Evolutionary conservation across 2,888 invertebrate species (phyloP).

Genomic region (Hypolimnas misippus): DNA sequence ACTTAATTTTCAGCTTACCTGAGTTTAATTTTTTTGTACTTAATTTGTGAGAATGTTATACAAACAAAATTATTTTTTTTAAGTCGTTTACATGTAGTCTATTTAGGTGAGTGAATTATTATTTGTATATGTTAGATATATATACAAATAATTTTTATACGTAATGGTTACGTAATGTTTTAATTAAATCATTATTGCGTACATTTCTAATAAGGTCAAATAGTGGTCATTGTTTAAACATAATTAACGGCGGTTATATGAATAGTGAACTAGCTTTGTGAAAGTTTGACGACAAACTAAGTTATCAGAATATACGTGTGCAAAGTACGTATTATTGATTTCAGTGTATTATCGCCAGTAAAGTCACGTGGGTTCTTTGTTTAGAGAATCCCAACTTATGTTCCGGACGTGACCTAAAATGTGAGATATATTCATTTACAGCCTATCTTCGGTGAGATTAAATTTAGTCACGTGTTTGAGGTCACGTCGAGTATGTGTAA

Average conservation of each 20-base stretch:
- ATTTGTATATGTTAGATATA: too few species aligned
- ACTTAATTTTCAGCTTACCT: neutral
- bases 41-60: neutral
- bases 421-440: slow-evolving; percentile 32
- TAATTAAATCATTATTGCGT: neutral
- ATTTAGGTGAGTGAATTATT: too few species aligned
- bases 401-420: slow-evolving; percentile 36
- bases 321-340: too few species aligned
- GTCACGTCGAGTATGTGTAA: slow-evolving; percentile 33
- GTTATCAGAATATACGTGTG: too few species aligned
- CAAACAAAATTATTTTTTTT: too few species aligned
- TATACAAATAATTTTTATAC: too few species aligned
- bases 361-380: slow-evolving; percentile 11
- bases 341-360: neutral
- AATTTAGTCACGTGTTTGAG: slow-evolving; percentile 35
- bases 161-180: neutral
- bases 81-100: neutral
- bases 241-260: neutral
- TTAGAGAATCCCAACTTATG: slow-evolving; percentile 18
- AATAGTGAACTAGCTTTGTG: too few species aligned
- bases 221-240: neutral
- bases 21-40: neutral
- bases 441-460: slow-evolving; percentile 35
- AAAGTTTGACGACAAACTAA: too few species aligned
- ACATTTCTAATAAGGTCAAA: neutral